Base-by-base conservation (phyloP, 2,797 vertebrate species). In the Hylomyscus alleni region DNA sequence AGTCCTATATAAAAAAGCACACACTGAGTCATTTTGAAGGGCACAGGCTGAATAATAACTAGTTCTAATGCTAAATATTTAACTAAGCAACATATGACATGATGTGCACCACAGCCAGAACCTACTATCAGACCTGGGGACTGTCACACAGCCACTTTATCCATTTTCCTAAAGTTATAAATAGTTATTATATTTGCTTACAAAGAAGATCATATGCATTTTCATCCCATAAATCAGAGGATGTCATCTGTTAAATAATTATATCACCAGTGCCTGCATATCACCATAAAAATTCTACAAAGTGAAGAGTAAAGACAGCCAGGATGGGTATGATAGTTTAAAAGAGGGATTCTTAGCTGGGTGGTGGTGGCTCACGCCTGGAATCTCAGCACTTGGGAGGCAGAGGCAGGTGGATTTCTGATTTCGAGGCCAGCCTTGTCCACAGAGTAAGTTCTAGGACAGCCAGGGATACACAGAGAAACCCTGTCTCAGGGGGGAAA, bases 131-230 rank as follows among this genome's bases (percentile, higher is more conserved):
- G 90, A 72, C 62, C 29, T 44, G 75, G 14, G 10, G 4, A 75
- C 7, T 82, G 13, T n/a, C 7, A 44, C 10, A 87, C 2, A 85
- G 69, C 1, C 22, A 65, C 19, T 65, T 47, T 12, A 20, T 58
- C 62, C 10, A 67, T 85, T 93, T 93, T 37, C 8, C 34, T 67
- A 69, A 65, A 50, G 10, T 65, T 73, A 50, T 6, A 40, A 80
- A 78, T 81, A 85, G 77, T 93, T 52, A 81, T 15, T 8, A 94
- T 83, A 44, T 95, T 62, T 92, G 22, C 54, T 58, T 40, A 69
- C 52, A 84, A 80, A 60, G 9, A 75, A 62, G 80, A 26, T 65
- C 56, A 52, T 1, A 44, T 5, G 60, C 17, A 26, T 37, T 50
- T 44, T 44, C 19, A 11, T 15, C 10, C 54, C 19, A 24, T 19